Percentiles rank a stretch among this genome's conserved stretches.
Evolutionary conservation across 1,140 invertebrate genomes (phyloP).

Genomic region (Pomacea maculata): DNA sequence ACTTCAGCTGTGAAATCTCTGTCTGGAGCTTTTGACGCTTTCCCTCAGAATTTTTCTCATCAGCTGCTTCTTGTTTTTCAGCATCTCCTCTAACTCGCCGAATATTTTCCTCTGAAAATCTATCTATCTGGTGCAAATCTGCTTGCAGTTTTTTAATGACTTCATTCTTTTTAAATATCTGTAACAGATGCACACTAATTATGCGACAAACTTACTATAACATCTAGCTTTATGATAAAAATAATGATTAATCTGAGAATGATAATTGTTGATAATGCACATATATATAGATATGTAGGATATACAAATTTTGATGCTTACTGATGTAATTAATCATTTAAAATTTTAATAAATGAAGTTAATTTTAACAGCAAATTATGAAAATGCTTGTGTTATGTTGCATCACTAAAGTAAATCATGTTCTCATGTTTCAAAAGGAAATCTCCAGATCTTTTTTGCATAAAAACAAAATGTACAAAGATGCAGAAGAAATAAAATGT

Average conservation of each 20-base stretch:
- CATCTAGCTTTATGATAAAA: not conserved
- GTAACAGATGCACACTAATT: conserved; percentile 18
- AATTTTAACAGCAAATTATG: no score
- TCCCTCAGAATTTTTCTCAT: conserved; percentile 63
- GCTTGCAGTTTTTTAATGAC: conserved; percentile 59
- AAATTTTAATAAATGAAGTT: no score
- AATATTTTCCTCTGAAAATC: conserved; percentile 63
- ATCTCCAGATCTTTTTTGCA: no score
- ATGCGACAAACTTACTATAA: not conserved
- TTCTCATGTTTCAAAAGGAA: no score
- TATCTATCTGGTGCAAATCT: conserved; percentile 63
- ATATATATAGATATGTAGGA: not conserved
- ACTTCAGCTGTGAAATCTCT: conserved; percentile 55
- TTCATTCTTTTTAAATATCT: conserved; percentile 64
- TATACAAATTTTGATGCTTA: no score
- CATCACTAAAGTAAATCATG: no score
- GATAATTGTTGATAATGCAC: not conserved
- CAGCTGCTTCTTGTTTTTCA: conserved; percentile 61
- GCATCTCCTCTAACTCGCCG: conserved; percentile 56
- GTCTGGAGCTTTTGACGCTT: conserved; percentile 54
- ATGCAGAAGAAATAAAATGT: no score
- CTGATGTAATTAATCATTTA: no score
- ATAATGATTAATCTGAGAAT: not conserved
- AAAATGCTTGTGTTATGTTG: no score
- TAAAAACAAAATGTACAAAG: no score